Base-by-base conservation (phyloP, 2,888 invertebrate species). In the Augochlorella aurata region DNA sequence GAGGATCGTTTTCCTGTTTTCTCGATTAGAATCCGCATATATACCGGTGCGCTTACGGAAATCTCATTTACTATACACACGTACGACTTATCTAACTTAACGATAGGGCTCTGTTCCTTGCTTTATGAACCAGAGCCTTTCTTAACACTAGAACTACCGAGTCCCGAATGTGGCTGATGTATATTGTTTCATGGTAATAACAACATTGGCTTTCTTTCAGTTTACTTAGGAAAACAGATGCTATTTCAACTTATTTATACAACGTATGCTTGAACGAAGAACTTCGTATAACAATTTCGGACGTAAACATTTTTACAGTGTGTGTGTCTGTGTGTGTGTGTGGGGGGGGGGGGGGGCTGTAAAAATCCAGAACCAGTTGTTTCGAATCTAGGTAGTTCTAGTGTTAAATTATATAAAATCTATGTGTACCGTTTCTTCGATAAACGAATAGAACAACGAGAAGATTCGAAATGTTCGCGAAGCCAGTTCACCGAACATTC, bases 11-110 rank as follows among this genome's bases (percentile, higher is more conserved):
- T 78, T 5, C 38, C 38, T 5, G 0, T 24, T 63, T 63, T 29
- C 16, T 58, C 67, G 49, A 38, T 21, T 61, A 63, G 54, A 18
- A 54, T 76, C 49, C 67, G 63, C 63, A 8, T 3, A 54, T 52
- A 9, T 44, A 44, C n/a, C 44, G 10, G 9, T n/a, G 54, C 21
- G 68, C 14, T 84, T 67, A 70, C 83, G 79, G 83, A 79, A 87
- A 84, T 72, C 63, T 85, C 68, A 58, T 18, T 29, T 86, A 90
- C 89, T 83, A 79, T 88, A n/a, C n/a, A 91, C 89, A 90, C 86
- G 38, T 44, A 88, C 88, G 82, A 81, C 89, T 84, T 77, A 69
- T 63, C n/a, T n/a, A n/a, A n/a, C n/a, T 61, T 74, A 83, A 84
- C 75, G 79, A 68, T 68, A 74, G 10, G 67, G 49, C 45, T 81